Base-by-base conservation (phyloP, 2,888 invertebrate species). In the Cheilosia variabilis region DNA sequence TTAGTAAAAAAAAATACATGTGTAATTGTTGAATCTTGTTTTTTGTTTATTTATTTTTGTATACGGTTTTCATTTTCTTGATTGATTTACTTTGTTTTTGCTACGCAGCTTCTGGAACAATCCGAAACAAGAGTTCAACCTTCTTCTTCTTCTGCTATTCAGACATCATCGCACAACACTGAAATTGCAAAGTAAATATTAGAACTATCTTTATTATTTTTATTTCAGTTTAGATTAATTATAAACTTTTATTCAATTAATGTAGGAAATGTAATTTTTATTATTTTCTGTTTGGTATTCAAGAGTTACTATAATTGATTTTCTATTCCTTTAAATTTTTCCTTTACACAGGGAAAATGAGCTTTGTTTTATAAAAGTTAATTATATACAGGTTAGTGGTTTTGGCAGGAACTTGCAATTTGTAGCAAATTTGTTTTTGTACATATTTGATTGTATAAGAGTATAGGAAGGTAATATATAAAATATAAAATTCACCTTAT, bases 31-130 rank as follows among this genome's bases (percentile, higher is more conserved):
- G 65, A 63, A 68, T 77, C 53, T 77, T 34, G 69, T 78, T 84
- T 83, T 19, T 87, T 80, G 87, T 88, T 81, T 81, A 75, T 89
- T 87, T 84, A 68, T 83, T 87, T 80, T 78, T 92, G 92, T 92
- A 90, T 90, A 90, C 90, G 75, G 87, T 87, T 88, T 87, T 87
- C 75, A 60, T 88, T 58, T 88, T 82, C 80, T 88, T 80, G 75
- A 84, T 88, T 80, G 75, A 84, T 81, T 89, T 92, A 91, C 91
- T 92, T 91, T 92, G 90, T 92, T 93, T 94, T 94, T 93, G 93
- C 91, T 91, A 90, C 87, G 93, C 93, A 95, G 95, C 95, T 95
- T 94, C 94, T 95, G 94, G 95, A 95, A 93, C 94, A 93, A 92
- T 93, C 93, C 89, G 92, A 93, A 90, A 91, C 93, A 89, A 93